Percentiles rank a stretch among this genome's conserved stretches.
Conservation (phyloP, 2,113 vertebrate genomes). For the Numida meleagris region DNA sequence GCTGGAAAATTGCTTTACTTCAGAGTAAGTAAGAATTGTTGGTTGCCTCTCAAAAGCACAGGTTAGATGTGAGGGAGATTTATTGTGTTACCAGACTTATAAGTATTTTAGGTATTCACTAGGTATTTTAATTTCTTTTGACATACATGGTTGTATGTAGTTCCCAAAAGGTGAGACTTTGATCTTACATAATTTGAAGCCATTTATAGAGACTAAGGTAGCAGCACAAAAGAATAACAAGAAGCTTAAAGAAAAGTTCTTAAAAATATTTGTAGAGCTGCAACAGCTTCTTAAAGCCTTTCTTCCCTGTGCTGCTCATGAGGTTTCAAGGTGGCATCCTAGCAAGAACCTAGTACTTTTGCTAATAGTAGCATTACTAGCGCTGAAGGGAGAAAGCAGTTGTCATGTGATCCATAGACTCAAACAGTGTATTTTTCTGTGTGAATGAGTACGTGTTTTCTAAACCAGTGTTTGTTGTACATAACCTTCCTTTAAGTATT, state of each 20-base stretch:
- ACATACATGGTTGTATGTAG: neutral
- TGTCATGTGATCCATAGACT: neutral
- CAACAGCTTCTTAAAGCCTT: neutral
- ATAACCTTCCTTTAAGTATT: neutral
- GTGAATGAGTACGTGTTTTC: neutral
- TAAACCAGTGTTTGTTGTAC: neutral
- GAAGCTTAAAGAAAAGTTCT: neutral
- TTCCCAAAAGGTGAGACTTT: neutral
- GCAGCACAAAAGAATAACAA: neutral
- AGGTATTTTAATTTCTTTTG: neutral
- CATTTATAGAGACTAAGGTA: neutral
- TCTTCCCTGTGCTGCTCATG: neutral
- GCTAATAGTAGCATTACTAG: neutral
- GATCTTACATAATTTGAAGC: neutral
- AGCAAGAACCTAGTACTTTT: neutral
- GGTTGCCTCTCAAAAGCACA: neutral
- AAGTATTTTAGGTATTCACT: neutral
- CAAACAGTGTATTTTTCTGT: neutral
- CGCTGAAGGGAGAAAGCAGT: neutral
- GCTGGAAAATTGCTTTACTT: constrained; percentile 36
- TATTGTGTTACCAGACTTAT: neutral
- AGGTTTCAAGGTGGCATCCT: neutral
- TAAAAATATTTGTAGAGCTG: neutral
- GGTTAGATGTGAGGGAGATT: neutral
- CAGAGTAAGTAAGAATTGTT: neutral